Evolutionary conservation across 2,888 invertebrate genomes (phyloP), one percentile per base, ranked within the genome.

Genomic region (Amaurobius ferox): DNA sequence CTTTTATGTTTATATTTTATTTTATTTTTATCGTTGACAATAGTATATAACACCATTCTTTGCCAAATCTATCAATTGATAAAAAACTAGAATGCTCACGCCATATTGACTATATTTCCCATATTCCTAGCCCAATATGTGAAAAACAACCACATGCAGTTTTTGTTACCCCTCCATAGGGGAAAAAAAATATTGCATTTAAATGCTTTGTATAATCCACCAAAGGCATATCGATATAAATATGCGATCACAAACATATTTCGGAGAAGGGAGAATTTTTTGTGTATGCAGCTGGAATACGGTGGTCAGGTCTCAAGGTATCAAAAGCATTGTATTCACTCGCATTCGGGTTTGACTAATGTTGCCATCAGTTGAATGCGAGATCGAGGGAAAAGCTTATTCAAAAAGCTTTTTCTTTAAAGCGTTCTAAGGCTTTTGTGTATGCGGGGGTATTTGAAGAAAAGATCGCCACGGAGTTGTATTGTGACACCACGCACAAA

Each of bases 261-360:
- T 55, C 55, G 19, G 5, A 23, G 55, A 55, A 23, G 11, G 5
- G 3, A 6, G 3, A 7, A 1, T 16, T 55, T 55, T 55, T 55
- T 55, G 55, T 55, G 23, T 55, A 23, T 11, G 55, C 55, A 55
- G 55, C 55, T 55, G 23, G 19, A 11, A 23, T 55, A 23, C 5
- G 23, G 23, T 5, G 23, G 55, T 55, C 55, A 23, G 23, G 23
- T 23, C 23, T 23, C 23, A 23, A 55, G 23, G 55, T 23, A 55
- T 55, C 55, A 11, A 55, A 55, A 19, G 11, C 16, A 16, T 55
- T 55, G 55, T 16, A 55, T 55, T 3, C 13, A 55, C 23, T 55
- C 55, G 19, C 55, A 55, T 23, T 55, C 55, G 55, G 55, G 55
- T 55, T 55, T 55, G 55, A 55, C 55, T 55, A 55, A 55, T 55